A percentile compares a stretch with the other conserved stretches of the same genome.
Evolutionary conservation across 2,797 vertebrate species (phyloP).

Genomic region (Garrulus glandarius): DNA sequence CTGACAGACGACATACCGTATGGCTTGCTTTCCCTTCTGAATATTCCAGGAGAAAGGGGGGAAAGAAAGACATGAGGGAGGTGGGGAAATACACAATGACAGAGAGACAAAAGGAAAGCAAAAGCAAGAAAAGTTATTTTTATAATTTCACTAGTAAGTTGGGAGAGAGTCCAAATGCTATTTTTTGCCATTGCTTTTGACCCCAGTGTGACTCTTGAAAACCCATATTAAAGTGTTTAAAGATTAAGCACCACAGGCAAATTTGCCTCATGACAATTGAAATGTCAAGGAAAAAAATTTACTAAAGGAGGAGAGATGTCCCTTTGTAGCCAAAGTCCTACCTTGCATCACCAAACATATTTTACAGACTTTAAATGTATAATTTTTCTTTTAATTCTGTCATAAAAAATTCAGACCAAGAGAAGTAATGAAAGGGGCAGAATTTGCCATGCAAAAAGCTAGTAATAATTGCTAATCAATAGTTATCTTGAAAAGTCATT

Average conservation of each 20-base stretch:
- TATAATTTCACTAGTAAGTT: neutral
- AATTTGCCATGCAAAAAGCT: neutral
- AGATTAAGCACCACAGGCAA: slow-evolving; percentile 64
- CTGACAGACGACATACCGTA: neutral
- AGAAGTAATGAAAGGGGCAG: neutral
- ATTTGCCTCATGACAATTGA: slow-evolving; percentile 58
- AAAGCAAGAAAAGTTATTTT: neutral
- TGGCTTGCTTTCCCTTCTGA: neutral
- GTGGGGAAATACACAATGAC: neutral
- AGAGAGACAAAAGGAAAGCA: neutral
- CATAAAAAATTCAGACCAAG: neutral
- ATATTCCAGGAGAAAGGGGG: neutral
- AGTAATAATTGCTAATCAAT: neutral
- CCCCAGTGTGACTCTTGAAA: slow-evolving; percentile 38
- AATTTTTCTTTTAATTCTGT: neutral
- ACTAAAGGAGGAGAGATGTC: slow-evolving; percentile 29
- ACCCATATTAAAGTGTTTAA: slow-evolving; percentile 21
- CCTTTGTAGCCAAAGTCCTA: slow-evolving; percentile 30
- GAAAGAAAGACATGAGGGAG: accelerated
- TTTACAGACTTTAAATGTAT: slow-evolving; percentile 42
- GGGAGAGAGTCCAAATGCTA: neutral
- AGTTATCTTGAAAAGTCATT: neutral
- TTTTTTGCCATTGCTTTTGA: neutral
- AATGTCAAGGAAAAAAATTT: slow-evolving; percentile 60
- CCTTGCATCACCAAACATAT: slow-evolving; percentile 21